A percentile compares a stretch with the other conserved stretches of the same genome.
These are phyloP conservation scores for Dasypus novemcinctus DNA, from an alignment of 2,113 vertebrate species.

Conservation along the genomic window DNA sequence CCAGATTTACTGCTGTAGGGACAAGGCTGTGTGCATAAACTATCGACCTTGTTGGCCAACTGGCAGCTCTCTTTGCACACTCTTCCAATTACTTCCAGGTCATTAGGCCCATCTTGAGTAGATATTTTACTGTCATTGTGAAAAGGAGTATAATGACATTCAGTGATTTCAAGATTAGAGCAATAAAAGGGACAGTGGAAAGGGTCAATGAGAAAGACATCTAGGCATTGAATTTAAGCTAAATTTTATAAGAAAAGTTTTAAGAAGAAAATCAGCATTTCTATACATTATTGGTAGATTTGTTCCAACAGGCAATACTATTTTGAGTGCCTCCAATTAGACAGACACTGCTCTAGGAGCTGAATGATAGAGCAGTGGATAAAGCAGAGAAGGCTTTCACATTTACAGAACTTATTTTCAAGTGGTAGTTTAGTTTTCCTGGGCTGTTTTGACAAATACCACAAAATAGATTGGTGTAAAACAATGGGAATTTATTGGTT, in stretches of 20 bases:
- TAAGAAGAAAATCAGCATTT: not conserved
- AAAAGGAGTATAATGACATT: conserved; percentile 76
- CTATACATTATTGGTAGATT: not conserved
- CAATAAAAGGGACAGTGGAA: not conserved
- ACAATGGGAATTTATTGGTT: too few species aligned
- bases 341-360: not conserved
- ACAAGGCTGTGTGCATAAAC: conserved; percentile 77
- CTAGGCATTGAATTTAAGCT: conserved; percentile 41
- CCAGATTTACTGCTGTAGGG: conserved; percentile 76
- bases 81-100: conserved; percentile 83
- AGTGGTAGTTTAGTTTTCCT: not conserved
- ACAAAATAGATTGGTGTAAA: too few species aligned
- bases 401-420: not conserved
- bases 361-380: not conserved
- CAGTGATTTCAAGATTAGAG: conserved; percentile 66
- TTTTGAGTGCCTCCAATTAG: not conserved
- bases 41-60: conserved; percentile 75
- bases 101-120: conserved; percentile 79
- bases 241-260: conserved; percentile 43
- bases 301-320: not conserved
- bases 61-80: conserved; percentile 79
- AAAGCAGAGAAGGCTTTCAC: not conserved
- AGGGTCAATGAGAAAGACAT: conserved; percentile 17
- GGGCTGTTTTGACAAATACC: too few species aligned
- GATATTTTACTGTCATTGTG: conserved; percentile 79